Evolutionary conservation across 2,888 invertebrate species (phyloP).

Genomic region (Agrilus cyanescens): DNA sequence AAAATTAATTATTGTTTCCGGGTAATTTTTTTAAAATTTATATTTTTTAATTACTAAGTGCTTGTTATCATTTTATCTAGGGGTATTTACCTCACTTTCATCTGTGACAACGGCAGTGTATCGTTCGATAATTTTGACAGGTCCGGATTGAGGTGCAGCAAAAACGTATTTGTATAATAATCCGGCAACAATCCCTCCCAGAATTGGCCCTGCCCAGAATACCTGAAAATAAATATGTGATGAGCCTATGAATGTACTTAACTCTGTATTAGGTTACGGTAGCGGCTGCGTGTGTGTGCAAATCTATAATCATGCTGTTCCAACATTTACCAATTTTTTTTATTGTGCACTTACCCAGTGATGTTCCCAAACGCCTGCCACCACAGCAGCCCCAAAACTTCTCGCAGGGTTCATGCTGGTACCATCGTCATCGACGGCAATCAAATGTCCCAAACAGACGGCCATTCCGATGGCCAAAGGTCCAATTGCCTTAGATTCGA

Average conservation of each 20-base stretch:
- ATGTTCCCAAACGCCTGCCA: slow-evolving; percentile 46
- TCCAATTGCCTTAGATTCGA: slow-evolving; percentile 68
- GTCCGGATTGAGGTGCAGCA: slow-evolving; percentile 36
- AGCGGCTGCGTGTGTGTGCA: no score
- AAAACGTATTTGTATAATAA: slow-evolving; percentile 62
- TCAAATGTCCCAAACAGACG: slow-evolving; percentile 73
- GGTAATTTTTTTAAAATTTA: no score
- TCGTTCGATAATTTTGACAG: slow-evolving; percentile 36
- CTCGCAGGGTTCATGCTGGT: slow-evolving; percentile 63
- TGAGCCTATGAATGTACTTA: no score
- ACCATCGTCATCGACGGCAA: slow-evolving; percentile 71
- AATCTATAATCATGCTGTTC: no score
- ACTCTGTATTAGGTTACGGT: no score
- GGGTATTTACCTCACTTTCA: slow-evolving; percentile 52
- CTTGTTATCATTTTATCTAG: not conserved
- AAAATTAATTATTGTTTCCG: no score
- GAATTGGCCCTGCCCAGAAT: slow-evolving; percentile 81
- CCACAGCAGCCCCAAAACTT: slow-evolving; percentile 55
- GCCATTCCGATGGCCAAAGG: slow-evolving; percentile 82
- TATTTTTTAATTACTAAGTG: no score
- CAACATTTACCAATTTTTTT: no score
- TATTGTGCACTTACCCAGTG: slow-evolving; percentile 49
- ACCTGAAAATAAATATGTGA: slow-evolving; percentile 44
- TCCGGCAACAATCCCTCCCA: slow-evolving; percentile 68
- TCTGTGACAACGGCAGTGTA: slow-evolving; percentile 46